Conservation (phyloP, 2,888 invertebrate species). For the Trachelus tabidus region DNA sequence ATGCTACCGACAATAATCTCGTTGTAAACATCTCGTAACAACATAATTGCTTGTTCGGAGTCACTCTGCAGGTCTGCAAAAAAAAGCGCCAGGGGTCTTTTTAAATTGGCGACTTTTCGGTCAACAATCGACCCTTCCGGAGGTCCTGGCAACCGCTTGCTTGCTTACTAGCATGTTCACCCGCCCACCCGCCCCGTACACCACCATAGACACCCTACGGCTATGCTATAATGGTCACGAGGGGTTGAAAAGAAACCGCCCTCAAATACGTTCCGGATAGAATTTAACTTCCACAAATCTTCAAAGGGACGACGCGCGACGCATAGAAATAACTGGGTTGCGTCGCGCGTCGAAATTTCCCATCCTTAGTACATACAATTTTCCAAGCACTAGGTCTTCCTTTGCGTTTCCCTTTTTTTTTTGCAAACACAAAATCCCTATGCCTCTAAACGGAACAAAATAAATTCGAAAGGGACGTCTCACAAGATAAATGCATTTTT, state of each 20-base stretch:
- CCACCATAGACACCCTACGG: slow-evolving; percentile 56
- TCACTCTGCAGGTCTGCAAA: slow-evolving; percentile 43
- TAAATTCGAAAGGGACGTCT: slow-evolving; percentile 27
- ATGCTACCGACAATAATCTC: slow-evolving; percentile 65
- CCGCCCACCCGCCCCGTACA: slow-evolving; percentile 45
- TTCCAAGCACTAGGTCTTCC: slow-evolving; percentile 6
- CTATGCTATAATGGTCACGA: slow-evolving; percentile 58
- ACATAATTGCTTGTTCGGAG: slow-evolving; percentile 61
- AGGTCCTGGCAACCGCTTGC: slow-evolving; percentile 45
- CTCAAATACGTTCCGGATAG: slow-evolving; percentile 36
- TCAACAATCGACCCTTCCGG: slow-evolving; percentile 66
- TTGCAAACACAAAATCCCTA: slow-evolving; percentile 26
- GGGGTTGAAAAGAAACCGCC: slow-evolving; percentile 49
- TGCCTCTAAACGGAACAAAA: slow-evolving; percentile 20
- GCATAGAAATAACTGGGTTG: background rate
- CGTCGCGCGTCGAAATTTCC: background rate
- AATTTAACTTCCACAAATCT: slow-evolving; percentile 41
- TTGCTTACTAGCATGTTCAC: slow-evolving; percentile 21
- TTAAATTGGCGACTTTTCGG: slow-evolving; percentile 67
- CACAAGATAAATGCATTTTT: slow-evolving; percentile 30
- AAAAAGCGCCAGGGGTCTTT: slow-evolving; percentile 60
- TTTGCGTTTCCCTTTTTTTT: slow-evolving; percentile 8
- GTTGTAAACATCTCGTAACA: slow-evolving; percentile 66
- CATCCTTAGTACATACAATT: slow-evolving; percentile 1
- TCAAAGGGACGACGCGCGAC: slow-evolving; percentile 33